Evolutionary conservation across 2,113 vertebrate species (phyloP), one percentile per base, ranked within the genome.

Genomic region (Benitochromis conjunctus): DNA sequence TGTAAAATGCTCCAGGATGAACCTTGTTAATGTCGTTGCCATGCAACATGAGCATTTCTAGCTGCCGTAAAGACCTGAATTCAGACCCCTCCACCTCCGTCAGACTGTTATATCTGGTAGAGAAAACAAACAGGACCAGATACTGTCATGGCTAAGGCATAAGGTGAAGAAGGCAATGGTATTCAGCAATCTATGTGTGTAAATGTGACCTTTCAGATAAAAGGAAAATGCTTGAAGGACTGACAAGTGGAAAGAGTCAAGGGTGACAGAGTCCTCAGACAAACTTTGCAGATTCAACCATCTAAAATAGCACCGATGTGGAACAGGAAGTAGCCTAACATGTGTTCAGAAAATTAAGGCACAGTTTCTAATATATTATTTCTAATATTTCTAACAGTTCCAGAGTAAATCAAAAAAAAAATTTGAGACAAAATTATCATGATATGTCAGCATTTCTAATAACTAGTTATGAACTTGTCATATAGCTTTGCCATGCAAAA

Each of bases 31-130:
- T 96, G 89, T 96, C 93, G 5, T 97, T 97, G 53, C 96, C 96
- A 84, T 97, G 96, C 60, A 97, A 89, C 96, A 97, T 96, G 64
- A 97, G 95, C 94, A 97, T 96, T 93, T 97, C 96, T 88, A 97
- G 92, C 83, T 94, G 92, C 66, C 57, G 92, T 26, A 97, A 92
- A 36, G 94, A 92, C 89, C 88, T 89, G 84, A 97, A 96, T 87
- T 96, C 94, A 76, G 95, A 94, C 55, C 91, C 92, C 29, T 94
- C 92, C 89, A 97, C 91, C 64, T 92, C 92, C 3, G 86, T 95
- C 91, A 97, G 94, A 85, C 95, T 97, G 94, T 97, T 97, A 77
- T 97, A 97, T 26, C 96, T 97, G 90, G 54, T 16, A 86, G 80
- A 92, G 53, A 91, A 58, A 53, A 84, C 34, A 82, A 87, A 87